Conservation (phyloP, 2,113 vertebrate species). For the Colinus virginianus region DNA sequence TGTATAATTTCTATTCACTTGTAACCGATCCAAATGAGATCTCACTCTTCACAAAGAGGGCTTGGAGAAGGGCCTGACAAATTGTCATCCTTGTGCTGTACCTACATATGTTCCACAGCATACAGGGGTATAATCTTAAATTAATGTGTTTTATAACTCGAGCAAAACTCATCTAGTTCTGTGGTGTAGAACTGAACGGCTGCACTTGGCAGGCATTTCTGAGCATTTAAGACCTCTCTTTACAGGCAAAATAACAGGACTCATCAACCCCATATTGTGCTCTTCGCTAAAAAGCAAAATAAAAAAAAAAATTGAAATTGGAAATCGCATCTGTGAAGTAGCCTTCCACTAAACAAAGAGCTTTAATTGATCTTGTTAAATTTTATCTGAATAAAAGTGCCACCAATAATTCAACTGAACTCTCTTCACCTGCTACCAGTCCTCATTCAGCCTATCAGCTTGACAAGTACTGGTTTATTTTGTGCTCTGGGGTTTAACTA, state of each 20-base stretch:
- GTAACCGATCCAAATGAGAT: constrained; percentile 70
- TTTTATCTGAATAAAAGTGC: background rate
- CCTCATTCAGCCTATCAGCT: background rate
- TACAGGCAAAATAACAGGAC: constrained; percentile 62
- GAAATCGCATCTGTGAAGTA: background rate
- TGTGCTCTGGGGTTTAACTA: background rate
- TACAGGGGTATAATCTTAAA: constrained; percentile 68
- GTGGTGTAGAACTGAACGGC: constrained; percentile 64
- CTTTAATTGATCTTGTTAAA: constrained; percentile 1
- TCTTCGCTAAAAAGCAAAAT: background rate
- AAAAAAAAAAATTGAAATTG: background rate
- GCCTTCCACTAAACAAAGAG: background rate
- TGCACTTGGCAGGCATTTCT: constrained; percentile 53
- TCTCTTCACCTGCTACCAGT: background rate
- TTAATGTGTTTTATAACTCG: constrained; percentile 71
- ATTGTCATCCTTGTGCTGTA: constrained; percentile 65
- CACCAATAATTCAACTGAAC: background rate
- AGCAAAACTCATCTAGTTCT: constrained; percentile 57
- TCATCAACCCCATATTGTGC: constrained; percentile 58
- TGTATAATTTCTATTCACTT: constrained; percentile 45
- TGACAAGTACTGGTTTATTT: background rate
- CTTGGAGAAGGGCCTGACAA: constrained; percentile 69
- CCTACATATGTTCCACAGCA: constrained; percentile 71
- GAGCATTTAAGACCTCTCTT: constrained; percentile 51
- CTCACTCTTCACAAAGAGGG: constrained; percentile 58